A percentile compares a stretch with the other conserved stretches of the same genome.
Evolutionary conservation across 1,140 invertebrate species (phyloP).

Genomic region (Theocolax elegans): DNA sequence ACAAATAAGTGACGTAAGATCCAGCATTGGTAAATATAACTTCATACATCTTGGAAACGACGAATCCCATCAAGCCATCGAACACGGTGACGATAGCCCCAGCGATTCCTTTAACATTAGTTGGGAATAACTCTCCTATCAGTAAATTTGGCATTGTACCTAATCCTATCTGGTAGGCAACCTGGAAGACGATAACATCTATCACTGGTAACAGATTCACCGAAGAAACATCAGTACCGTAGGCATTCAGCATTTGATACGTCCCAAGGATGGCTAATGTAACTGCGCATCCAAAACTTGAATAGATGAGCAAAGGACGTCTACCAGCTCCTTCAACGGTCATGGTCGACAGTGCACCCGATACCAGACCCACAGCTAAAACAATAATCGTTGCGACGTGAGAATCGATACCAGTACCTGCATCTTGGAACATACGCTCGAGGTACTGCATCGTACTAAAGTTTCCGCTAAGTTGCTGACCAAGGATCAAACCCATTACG

Average conservation of each 20-base stretch:
- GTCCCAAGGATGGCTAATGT: constrained; percentile 71
- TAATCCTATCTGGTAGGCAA: constrained; percentile 78
- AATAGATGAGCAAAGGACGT: constrained; percentile 75
- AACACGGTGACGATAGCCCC: constrained; percentile 73
- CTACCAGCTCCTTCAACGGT: constrained; percentile 79
- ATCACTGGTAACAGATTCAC: constrained; percentile 73
- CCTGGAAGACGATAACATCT: constrained; percentile 76
- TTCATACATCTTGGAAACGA: constrained; percentile 81
- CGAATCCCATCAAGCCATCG: constrained; percentile 80
- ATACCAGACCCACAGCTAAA: constrained; percentile 76
- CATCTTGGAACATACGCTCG: constrained; percentile 76
- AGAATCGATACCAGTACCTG: constrained; percentile 68
- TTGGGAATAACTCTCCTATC: constrained; percentile 82
- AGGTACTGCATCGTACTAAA: constrained; percentile 83
- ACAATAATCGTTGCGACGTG: constrained; percentile 76
- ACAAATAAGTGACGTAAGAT: constrained; percentile 78
- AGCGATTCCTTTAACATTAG: constrained; percentile 77
- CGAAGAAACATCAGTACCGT: constrained; percentile 46
- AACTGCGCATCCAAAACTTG: constrained; percentile 70
- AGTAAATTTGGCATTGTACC: constrained; percentile 81
- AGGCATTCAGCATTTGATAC: constrained; percentile 70
- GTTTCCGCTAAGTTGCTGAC: constrained; percentile 83
- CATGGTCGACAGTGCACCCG: constrained; percentile 72
- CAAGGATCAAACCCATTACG: constrained; percentile 75
- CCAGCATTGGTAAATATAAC: constrained; percentile 72